phyloP scores from a whole-genome alignment of 2,797 vertebrate genomes.

The Macropodus opercularis region DNA sequence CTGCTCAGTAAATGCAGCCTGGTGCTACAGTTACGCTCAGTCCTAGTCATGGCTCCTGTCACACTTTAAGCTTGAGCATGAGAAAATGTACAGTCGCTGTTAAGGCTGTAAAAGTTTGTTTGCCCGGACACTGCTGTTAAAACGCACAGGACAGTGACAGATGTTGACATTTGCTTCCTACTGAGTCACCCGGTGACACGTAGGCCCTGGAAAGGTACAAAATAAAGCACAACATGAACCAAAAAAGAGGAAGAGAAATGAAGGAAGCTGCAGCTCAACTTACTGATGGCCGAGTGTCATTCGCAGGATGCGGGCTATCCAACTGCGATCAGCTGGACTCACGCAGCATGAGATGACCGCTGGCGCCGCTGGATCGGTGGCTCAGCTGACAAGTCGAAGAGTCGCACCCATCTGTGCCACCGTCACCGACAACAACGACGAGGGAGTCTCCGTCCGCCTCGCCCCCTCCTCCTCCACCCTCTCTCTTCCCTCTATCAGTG shows the following conservation, averaged over 20 bases:
- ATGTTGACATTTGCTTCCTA: constrained; percentile 46
- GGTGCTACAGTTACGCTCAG: constrained; percentile 49
- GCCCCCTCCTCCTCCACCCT: constrained; percentile 1
- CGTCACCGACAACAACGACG: constrained; percentile 41
- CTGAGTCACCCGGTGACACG: constrained; percentile 8
- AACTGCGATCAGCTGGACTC: constrained; percentile 34
- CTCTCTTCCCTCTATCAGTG: constrained; percentile 59
- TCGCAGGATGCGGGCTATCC: constrained; percentile 43
- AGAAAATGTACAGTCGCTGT: neutral
- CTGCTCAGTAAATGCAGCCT: constrained; percentile 44
- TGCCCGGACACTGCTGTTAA: constrained; percentile 30
- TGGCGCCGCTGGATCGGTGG: constrained; percentile 21
- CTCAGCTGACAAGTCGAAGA: constrained; percentile 56
- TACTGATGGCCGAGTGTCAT: constrained; percentile 50
- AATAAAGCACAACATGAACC: neutral
- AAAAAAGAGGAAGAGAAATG: constrained; percentile 8
- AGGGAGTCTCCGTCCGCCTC: constrained; percentile 51
- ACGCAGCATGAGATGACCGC: constrained; percentile 36
- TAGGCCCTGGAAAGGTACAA: neutral
- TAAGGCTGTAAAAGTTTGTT: constrained; percentile 54
- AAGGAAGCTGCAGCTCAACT: constrained; percentile 37
- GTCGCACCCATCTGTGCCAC: constrained; percentile 60
- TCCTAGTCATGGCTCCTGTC: constrained; percentile 1
- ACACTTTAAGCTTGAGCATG: constrained; percentile 8
- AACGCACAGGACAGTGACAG: constrained; percentile 21